phyloP scores from a whole-genome alignment of 2,797 vertebrate species.

The Amniataba percoides region DNA sequence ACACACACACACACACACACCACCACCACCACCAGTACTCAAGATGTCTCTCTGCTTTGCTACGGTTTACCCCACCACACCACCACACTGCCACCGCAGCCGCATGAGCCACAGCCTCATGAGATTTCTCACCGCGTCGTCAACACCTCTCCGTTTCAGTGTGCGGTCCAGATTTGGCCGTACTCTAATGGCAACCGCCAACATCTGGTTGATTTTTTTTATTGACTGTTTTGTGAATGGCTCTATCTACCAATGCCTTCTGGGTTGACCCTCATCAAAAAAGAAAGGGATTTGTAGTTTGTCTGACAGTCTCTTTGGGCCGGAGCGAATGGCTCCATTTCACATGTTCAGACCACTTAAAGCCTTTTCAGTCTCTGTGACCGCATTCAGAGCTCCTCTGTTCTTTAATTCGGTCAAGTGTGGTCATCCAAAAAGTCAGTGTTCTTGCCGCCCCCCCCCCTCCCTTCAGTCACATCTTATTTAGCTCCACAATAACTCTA shows the following conservation, averaged over 20 bases:
- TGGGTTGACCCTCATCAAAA: constrained; percentile 27
- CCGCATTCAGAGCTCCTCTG: constrained; percentile 45
- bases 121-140: constrained; percentile 58
- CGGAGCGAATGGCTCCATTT: constrained; percentile 27
- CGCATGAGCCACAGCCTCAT: constrained; percentile 52
- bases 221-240: constrained; percentile 37
- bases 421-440: constrained; percentile 55
- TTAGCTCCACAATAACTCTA: constrained; percentile 49
- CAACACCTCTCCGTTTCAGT: constrained; percentile 63
- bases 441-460: constrained; percentile 33
- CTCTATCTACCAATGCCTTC: constrained; percentile 24
- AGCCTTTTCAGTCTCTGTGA: constrained; percentile 38
- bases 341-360: constrained; percentile 46
- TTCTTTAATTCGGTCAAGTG: constrained; percentile 55
- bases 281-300: constrained; percentile 17
- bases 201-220: constrained; percentile 54
- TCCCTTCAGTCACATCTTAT: constrained; percentile 58
- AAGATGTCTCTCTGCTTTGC: constrained; percentile 46
- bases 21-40: constrained; percentile 25
- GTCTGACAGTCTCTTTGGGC: constrained; percentile 24
- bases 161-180: constrained; percentile 40
- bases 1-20: constrained; percentile 23
- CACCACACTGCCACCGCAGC: constrained; percentile 48
- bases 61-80: constrained; percentile 36
- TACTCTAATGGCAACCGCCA: constrained; percentile 24